Evolutionary conservation across 2,888 invertebrate genomes (phyloP).

Genomic region (Stenoptilia bipunctidactyla): DNA sequence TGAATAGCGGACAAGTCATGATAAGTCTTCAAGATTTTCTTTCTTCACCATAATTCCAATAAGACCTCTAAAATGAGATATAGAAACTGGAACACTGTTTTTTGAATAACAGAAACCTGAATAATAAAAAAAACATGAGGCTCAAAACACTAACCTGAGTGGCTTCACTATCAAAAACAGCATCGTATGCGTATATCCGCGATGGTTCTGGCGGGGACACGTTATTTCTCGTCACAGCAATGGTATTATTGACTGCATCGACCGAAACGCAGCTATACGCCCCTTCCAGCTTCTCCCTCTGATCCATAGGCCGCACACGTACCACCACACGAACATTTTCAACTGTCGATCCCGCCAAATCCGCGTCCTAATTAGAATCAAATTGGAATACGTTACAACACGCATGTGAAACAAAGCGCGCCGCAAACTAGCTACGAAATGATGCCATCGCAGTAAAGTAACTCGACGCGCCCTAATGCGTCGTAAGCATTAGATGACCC

Average conservation of each 20-base stretch:
- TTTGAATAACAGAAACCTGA: no score
- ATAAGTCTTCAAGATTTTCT: constrained; percentile 16
- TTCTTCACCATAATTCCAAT: no score
- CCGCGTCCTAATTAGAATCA: constrained; percentile 1
- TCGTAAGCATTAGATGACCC: constrained; percentile 1
- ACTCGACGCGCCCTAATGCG: constrained; percentile 1
- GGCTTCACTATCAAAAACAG: constrained; percentile 89
- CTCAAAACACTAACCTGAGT: constrained; percentile 84
- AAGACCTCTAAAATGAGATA: no score
- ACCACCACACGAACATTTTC: constrained; percentile 98
- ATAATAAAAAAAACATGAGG: no score
- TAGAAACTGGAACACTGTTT: no score
- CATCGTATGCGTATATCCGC: constrained; percentile 94
- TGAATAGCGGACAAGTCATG: constrained; percentile 37
- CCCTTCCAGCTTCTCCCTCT: constrained; percentile 81
- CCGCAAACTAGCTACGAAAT: background rate
- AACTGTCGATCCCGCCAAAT: constrained; percentile 68
- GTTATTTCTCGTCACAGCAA: constrained; percentile 83
- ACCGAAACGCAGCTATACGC: constrained; percentile 82
- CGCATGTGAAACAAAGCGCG: background rate
- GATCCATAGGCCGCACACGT: constrained; percentile 92
- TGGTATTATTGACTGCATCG: constrained; percentile 80
- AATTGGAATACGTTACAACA: background rate
- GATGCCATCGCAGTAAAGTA: constrained; percentile 1
- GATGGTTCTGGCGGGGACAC: constrained; percentile 81